A percentile compares a stretch with the other conserved stretches of the same genome.
Evolutionary conservation across 2,888 invertebrate genomes (phyloP).

Genomic region (Caenorhabditis drosophilae): DNA sequence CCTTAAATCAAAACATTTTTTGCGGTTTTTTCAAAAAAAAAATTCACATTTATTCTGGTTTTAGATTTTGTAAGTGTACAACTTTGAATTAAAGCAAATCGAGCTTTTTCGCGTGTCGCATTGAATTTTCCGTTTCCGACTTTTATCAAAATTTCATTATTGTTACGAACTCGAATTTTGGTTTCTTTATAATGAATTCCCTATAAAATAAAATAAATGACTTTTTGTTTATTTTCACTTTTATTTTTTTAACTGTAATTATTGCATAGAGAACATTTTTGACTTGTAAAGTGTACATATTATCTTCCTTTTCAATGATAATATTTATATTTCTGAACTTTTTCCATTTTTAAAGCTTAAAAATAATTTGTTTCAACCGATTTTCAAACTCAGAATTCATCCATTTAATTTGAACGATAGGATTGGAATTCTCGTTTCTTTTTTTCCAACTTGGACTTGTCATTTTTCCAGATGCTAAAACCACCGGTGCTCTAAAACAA

Average conservation of each 20-base stretch:
- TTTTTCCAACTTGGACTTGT: not conserved
- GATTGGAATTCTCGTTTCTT: not conserved
- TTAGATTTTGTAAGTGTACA: slow-evolving; percentile 1
- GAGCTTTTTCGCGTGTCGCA: slow-evolving; percentile 1
- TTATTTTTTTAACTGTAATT: too few species aligned
- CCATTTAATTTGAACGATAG: not conserved
- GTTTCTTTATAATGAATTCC: slow-evolving; percentile 11
- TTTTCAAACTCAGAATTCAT: not conserved
- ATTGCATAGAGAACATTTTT: slow-evolving; percentile 33
- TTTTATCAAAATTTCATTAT: slow-evolving; percentile 21
- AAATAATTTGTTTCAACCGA: not conserved
- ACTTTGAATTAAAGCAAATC: slow-evolving; percentile 14
- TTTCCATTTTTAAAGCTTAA: not conserved
- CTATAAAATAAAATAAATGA: too few species aligned
- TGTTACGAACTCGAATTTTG: slow-evolving; percentile 11
- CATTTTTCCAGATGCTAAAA: slow-evolving; percentile 3
- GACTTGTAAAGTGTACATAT: slow-evolving; percentile 16
- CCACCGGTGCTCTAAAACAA: too few species aligned
- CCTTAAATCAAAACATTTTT: not conserved
- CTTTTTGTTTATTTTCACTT: too few species aligned
- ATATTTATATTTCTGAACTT: slow-evolving; percentile 21
- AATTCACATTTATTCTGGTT: slow-evolving; percentile 12
- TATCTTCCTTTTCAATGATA: slow-evolving; percentile 6
- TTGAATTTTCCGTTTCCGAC: slow-evolving; percentile 25
- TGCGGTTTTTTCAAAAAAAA: not conserved